Conservation (phyloP, 2,113 vertebrate species). For the Pyrgilauda ruficollis region DNA sequence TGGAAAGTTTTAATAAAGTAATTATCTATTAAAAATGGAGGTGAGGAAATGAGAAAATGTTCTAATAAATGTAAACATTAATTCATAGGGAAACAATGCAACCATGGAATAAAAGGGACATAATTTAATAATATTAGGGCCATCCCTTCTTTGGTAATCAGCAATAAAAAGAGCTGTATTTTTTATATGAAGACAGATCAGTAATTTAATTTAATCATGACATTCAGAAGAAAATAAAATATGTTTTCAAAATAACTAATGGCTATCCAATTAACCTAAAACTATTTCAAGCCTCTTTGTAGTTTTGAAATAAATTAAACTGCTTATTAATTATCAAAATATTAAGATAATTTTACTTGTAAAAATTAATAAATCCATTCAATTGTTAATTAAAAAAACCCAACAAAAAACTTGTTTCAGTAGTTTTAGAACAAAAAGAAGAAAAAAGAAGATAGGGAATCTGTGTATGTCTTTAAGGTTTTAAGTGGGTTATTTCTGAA, state of each 20-base stretch:
- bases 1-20: not conserved
- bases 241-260: not conserved
- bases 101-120: not conserved
- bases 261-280: not conserved
- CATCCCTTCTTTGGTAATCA: not conserved
- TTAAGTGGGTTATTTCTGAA: not conserved
- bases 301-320: not conserved
- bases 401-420: not conserved
- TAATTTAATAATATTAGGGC: not conserved
- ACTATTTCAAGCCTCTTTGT: not conserved
- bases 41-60: not conserved
- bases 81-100: not conserved
- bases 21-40: not conserved
- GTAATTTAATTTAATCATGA: not conserved
- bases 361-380: not conserved
- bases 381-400: not conserved
- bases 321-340: not conserved
- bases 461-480: not conserved
- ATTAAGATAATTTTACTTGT: not conserved
- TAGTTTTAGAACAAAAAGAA: not conserved
- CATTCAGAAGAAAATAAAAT: not conserved
- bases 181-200: not conserved
- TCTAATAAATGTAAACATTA: not conserved
- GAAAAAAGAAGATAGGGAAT: not conserved
- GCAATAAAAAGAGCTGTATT: not conserved